A percentile compares a stretch with the other conserved stretches of the same genome.
These are phyloP conservation scores for Hephaestus fuliginosus DNA, from an alignment of 2,797 vertebrate genomes.

Conservation along the genomic window DNA sequence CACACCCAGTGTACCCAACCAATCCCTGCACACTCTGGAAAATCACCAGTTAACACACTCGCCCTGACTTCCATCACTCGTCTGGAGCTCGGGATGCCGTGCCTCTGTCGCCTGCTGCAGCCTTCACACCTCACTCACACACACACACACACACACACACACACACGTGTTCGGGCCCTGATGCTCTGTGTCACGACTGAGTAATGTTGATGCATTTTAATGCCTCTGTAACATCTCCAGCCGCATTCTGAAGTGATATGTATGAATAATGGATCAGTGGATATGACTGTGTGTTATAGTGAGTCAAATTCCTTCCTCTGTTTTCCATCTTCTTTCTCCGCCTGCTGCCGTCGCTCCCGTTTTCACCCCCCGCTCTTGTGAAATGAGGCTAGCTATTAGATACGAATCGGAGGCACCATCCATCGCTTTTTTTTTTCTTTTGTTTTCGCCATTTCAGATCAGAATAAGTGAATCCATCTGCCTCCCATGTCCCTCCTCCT, in stretches of 20 bases:
- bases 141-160: conserved; percentile 28
- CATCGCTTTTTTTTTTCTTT: conserved; percentile 52
- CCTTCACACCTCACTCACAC: conserved; percentile 43
- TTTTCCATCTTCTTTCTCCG: conserved; percentile 55
- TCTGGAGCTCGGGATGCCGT: not conserved
- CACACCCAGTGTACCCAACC: not conserved
- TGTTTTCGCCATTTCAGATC: conserved; percentile 42
- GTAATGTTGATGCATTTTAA: conserved; percentile 74
- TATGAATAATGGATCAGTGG: conserved; percentile 80
- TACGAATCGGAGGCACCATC: conserved; percentile 50
- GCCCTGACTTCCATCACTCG: conserved; percentile 17
- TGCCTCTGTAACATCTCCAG: conserved; percentile 69
- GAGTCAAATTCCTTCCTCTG: conserved; percentile 66
- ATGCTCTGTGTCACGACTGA: conserved; percentile 71
- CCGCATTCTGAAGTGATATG: conserved; percentile 70
- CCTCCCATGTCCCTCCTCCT: conserved; percentile 32
- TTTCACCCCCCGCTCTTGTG: conserved; percentile 31
- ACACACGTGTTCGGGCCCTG: conserved; percentile 47
- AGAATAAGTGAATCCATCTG: conserved; percentile 55
- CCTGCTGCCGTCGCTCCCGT: conserved; percentile 47
- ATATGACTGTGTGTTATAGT: conserved; percentile 70
- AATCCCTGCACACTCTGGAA: not conserved
- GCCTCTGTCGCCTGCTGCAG: conserved; percentile 19
- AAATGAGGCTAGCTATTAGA: conserved; percentile 55
- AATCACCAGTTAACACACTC: no score